phyloP scores from a whole-genome alignment of 2,797 vertebrate species.

The Emydoidea blandingii region DNA sequence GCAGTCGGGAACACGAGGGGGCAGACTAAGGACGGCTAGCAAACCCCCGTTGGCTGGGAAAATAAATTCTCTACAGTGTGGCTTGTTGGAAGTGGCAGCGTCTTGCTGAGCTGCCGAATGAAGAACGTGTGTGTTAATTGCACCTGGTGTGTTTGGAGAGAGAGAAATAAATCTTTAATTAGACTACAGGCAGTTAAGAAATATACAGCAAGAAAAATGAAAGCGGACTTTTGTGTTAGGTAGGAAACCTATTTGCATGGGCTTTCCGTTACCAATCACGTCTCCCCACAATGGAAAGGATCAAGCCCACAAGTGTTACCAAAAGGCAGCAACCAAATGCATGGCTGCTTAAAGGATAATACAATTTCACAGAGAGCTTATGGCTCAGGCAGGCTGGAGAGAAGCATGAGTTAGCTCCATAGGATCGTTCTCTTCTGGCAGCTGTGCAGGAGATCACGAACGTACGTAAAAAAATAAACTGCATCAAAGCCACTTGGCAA shows the following conservation, averaged over 20 bases:
- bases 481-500: constrained; percentile 71
- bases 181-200: not conserved
- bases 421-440: constrained; percentile 44
- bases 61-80: not conserved
- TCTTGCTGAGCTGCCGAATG: not conserved
- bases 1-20: not conserved
- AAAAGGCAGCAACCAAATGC: not conserved
- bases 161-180: not conserved
- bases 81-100: not conserved
- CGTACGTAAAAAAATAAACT: constrained; percentile 33
- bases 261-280: not conserved
- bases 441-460: constrained; percentile 62
- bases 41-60: not conserved
- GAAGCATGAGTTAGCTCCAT: constrained; percentile 38
- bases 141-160: not conserved
- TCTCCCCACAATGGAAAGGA: fast-evolving
- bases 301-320: fast-evolving
- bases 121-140: not conserved
- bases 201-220: not conserved
- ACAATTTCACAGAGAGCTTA: constrained; percentile 47
- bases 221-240: not conserved
- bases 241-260: not conserved
- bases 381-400: not conserved
- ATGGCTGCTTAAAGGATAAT: not conserved
- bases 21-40: not conserved